These are phyloP conservation scores for Stictonetta naevosa DNA, from an alignment of 2,113 vertebrate species.

Conservation along the genomic window DNA sequence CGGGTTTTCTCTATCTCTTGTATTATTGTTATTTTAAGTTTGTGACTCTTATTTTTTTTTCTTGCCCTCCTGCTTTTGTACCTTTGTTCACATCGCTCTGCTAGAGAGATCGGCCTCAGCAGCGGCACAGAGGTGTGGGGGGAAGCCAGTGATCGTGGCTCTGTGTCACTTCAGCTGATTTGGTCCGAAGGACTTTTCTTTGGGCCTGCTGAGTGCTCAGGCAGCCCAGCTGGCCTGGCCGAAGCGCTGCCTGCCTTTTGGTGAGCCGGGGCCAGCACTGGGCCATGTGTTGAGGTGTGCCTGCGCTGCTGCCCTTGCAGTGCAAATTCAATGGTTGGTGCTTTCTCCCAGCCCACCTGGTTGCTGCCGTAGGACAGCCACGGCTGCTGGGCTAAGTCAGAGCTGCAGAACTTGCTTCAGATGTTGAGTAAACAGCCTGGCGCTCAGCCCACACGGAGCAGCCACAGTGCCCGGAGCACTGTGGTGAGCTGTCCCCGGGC, in stretches of 20 bases:
- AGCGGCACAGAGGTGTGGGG: background rate
- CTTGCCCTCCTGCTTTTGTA: background rate
- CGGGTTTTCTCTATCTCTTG: background rate
- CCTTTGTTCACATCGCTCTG: background rate
- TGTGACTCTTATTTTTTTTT: background rate
- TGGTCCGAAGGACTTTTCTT: background rate
- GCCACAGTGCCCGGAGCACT: background rate
- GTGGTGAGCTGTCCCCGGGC: accelerated
- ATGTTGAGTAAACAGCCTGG: background rate
- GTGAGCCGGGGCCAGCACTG: background rate
- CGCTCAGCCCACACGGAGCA: background rate
- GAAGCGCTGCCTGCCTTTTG: background rate
- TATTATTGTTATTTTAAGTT: background rate
- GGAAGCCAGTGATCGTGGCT: background rate
- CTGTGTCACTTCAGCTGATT: background rate
- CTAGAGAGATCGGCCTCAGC: background rate
- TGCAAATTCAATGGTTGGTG: background rate
- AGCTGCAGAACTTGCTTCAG: constrained; percentile 17
- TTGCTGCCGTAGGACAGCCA: background rate
- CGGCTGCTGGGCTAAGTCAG: background rate
- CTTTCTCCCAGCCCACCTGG: background rate
- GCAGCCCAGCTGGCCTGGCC: background rate
- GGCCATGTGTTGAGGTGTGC: background rate
- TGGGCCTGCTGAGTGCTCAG: accelerated
- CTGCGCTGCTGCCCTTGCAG: background rate